A percentile compares a stretch with the other conserved stretches of the same genome.
These are phyloP conservation scores for Dynastes hyllus DNA, from an alignment of 2,888 invertebrate species.

Conservation along the genomic window DNA sequence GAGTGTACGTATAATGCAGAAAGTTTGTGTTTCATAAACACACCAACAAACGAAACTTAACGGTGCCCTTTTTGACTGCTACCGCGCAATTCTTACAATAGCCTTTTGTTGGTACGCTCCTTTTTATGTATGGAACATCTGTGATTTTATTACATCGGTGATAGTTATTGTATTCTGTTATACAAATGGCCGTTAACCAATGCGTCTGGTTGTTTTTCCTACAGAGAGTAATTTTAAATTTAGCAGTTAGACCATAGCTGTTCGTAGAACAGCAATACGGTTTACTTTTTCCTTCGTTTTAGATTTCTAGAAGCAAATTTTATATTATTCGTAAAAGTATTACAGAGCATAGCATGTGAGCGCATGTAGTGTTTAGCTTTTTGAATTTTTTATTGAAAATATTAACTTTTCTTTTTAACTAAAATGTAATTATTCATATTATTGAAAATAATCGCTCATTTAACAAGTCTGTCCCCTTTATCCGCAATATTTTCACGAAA, in stretches of 20 bases:
- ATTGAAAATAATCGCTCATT: too few species aligned
- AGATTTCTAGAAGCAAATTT: too few species aligned
- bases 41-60: constrained; percentile 46
- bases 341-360: too few species aligned
- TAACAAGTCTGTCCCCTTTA: too few species aligned
- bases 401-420: too few species aligned
- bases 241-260: background rate
- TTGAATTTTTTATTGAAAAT: too few species aligned
- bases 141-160: constrained; percentile 41
- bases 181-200: constrained; percentile 9
- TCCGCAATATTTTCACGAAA: too few species aligned
- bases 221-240: background rate
- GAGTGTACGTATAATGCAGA: background rate
- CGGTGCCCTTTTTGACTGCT: constrained; percentile 41
- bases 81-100: constrained; percentile 44
- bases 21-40: constrained; percentile 40
- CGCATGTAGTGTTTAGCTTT: too few species aligned
- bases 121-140: constrained; percentile 57
- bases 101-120: constrained; percentile 51
- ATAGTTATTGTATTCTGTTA: constrained; percentile 31
- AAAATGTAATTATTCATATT: too few species aligned
- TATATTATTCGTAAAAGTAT: too few species aligned
- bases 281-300: too few species aligned
- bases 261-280: too few species aligned
- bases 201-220: background rate